These are phyloP conservation scores for Rhopalosiphum nymphaeae DNA, from an alignment of 2,888 invertebrate genomes.

Conservation along the genomic window DNA sequence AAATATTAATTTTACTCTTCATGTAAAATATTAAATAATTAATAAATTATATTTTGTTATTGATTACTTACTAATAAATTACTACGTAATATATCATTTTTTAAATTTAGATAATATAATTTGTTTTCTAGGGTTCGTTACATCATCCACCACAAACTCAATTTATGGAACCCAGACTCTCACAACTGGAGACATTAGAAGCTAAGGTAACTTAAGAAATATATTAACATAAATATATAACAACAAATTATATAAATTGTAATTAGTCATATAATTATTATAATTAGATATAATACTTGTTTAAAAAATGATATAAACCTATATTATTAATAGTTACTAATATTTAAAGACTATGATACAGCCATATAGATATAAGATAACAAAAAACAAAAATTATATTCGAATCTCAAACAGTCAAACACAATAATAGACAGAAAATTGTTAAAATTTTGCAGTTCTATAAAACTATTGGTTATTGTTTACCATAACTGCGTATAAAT, in stretches of 20 bases:
- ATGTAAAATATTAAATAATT: not conserved
- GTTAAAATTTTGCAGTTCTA: not conserved
- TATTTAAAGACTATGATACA: too few species aligned
- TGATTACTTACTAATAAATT: not conserved
- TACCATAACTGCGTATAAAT: not conserved
- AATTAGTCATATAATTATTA: too few species aligned
- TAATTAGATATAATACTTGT: too few species aligned
- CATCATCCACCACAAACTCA: slow-evolving; percentile 66
- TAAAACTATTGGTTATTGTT: not conserved
- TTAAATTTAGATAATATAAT: not conserved
- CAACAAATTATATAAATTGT: too few species aligned
- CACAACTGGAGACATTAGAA: slow-evolving; percentile 82
- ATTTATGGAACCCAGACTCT: slow-evolving; percentile 73
- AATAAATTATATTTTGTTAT: not conserved
- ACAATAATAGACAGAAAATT: not conserved
- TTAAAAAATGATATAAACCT: too few species aligned
- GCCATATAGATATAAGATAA: too few species aligned
- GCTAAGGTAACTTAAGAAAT: slow-evolving; percentile 76
- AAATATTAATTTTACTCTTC: too few species aligned
- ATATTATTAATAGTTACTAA: too few species aligned
- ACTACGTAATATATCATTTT: not conserved
- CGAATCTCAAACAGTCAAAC: not conserved
- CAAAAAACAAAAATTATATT: not conserved
- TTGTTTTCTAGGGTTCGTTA: slow-evolving; percentile 54
- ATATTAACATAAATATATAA: not conserved